Conservation (phyloP, 2,113 vertebrate genomes). For the Gallinago media region DNA sequence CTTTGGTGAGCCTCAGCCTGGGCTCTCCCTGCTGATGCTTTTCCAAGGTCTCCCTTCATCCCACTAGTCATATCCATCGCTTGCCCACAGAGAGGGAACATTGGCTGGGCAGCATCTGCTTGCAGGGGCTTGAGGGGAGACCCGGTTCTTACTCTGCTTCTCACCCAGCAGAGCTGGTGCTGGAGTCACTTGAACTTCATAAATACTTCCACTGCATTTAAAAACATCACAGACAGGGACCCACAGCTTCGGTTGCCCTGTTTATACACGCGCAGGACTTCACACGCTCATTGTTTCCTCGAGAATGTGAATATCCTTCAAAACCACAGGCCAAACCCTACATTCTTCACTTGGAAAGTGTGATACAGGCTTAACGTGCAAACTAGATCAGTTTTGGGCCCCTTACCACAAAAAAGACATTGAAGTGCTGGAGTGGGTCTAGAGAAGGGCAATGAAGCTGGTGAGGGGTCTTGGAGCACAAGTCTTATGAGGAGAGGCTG, state of each 20-base stretch:
- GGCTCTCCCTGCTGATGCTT: background rate
- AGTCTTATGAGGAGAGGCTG: too few relatives aligned
- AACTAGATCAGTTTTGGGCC: background rate
- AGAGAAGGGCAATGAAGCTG: too few relatives aligned
- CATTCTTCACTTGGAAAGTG: background rate
- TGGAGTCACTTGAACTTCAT: background rate
- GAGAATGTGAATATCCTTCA: background rate
- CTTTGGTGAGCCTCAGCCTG: fast-evolving
- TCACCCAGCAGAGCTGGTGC: background rate
- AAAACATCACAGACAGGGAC: background rate
- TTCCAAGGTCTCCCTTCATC: background rate
- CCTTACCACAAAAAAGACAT: too few relatives aligned
- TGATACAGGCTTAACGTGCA: background rate
- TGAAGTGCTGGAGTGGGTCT: too few relatives aligned
- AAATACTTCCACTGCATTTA: background rate
- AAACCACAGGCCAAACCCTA: background rate
- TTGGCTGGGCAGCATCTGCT: background rate
- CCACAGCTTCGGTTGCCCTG: background rate
- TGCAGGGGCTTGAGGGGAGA: fast-evolving
- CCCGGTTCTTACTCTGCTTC: background rate
- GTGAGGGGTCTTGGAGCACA: too few relatives aligned
- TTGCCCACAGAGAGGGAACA: background rate
- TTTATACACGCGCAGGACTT: background rate
- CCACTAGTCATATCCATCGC: background rate
- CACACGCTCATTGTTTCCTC: background rate